Conservation (phyloP, 2,888 invertebrate genomes). For the Epirrhoe tristata region DNA sequence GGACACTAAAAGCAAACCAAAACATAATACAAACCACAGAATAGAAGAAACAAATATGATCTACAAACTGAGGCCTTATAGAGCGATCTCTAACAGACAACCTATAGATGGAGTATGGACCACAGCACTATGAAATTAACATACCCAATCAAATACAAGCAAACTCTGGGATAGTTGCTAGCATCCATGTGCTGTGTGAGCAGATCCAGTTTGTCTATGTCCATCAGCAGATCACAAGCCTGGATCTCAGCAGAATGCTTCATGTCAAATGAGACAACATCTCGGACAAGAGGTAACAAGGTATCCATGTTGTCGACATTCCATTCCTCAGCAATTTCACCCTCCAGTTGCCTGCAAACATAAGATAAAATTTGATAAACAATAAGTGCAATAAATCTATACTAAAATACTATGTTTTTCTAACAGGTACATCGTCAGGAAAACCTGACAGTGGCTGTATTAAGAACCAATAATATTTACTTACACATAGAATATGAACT, state of each 20-base stretch:
- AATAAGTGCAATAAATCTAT: background rate
- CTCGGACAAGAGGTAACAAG: constrained; percentile 91
- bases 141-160: constrained; percentile 92
- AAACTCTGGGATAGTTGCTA: constrained; percentile 95
- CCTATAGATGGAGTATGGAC: no score
- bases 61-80: no score
- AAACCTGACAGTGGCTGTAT: no score
- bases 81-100: no score
- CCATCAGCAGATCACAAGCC: constrained; percentile 99
- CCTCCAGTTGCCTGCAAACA: constrained; percentile 91
- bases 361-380: constrained; percentile 4
- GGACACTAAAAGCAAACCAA: no score
- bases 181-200: constrained; percentile 95
- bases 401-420: background rate
- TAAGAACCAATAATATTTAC: no score
- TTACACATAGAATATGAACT: no score
- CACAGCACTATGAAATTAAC: no score
- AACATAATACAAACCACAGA: no score
- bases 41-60: no score
- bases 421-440: no score
- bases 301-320: constrained; percentile 82
- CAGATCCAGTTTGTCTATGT: constrained; percentile 96
- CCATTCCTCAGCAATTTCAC: constrained; percentile 97
- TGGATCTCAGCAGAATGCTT: constrained; percentile 99
- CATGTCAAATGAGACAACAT: constrained; percentile 98